Evolutionary conservation across 2,888 invertebrate genomes (phyloP), one percentile per base, ranked within the genome.

Genomic region (Sabellastarte sp.): DNA sequence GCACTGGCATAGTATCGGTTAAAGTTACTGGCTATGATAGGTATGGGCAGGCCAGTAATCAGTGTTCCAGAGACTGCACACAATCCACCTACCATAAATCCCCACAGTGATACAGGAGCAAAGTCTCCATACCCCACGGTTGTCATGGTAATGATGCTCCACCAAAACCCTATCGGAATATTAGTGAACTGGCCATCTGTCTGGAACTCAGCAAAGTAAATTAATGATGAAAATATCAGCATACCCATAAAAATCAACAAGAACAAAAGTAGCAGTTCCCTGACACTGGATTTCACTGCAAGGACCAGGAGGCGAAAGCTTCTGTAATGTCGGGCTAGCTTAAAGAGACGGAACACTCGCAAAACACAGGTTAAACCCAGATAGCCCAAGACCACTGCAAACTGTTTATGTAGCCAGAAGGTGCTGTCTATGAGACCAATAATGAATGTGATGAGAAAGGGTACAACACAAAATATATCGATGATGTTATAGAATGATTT

Each of bases 181-280:
- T 10, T 20, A 15, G 5, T n/a, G 53, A 53, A 53, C 15, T 53
- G 5, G 26, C 24, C 26, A 10, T 53, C 53, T 10, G 5, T 15
- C 5, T 53, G 53, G 26, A 53, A 53, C 26, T 53, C 53, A 15
- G 53, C 53, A 24, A 53, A 53, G 26, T 53, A 53, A 10, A 53
- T 53, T 10, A 53, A 24, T 5, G 53, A 5, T 5, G 53, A 53
- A 24, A 53, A 53, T 53, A 53, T 53, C 26, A 53, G 24, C 53
- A 53, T 53, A 5, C 53, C 53, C 53, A 53, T 53, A 10, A 24
- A 53, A 5, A 53, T 53, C 10, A 53, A 24, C 26, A 53, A 53
- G 5, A 53, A 20, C 20, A 53, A 24, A 26, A 53, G 53, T 15
- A 53, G 24, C 15, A 53, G 53, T 53, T 53, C 53, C 15, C 26